Evolutionary conservation across 1,140 invertebrate genomes (phyloP).

Genomic region (Drosophila watanabei): DNA sequence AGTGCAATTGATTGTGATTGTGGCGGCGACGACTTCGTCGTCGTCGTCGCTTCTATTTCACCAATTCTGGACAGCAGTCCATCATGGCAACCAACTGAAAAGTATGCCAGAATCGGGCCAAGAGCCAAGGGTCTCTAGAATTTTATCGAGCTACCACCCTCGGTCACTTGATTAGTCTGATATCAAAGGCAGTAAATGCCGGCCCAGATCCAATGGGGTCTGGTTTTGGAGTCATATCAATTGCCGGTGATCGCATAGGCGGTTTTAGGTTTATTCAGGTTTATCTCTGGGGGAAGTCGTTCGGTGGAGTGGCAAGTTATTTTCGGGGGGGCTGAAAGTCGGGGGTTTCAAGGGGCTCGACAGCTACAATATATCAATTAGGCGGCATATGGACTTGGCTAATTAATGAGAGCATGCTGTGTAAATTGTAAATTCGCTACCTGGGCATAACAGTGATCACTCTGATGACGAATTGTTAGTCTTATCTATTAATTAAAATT

Average conservation of each 20-base stretch:
- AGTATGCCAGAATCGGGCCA: constrained; percentile 5
- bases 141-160: constrained; percentile 64
- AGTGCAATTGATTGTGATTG: constrained; percentile 51
- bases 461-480: background rate
- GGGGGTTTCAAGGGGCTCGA: background rate
- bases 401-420: constrained; percentile 49
- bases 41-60: constrained; percentile 59
- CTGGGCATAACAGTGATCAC: constrained; percentile 1
- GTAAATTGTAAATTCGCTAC: constrained; percentile 33
- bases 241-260: constrained; percentile 29
- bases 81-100: constrained; percentile 50
- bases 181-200: constrained; percentile 70
- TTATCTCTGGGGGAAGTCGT: constrained; percentile 43
- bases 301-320: background rate
- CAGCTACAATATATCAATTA: constrained; percentile 38
- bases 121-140: constrained; percentile 19
- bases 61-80: constrained; percentile 65
- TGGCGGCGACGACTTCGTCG: constrained; percentile 36
- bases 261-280: constrained; percentile 19
- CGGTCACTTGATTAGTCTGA: constrained; percentile 73
- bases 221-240: constrained; percentile 38
- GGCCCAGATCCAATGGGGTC: constrained; percentile 45
- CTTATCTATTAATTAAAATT: too few species aligned
- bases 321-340: background rate
- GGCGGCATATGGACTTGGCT: constrained; percentile 41